Percentiles rank a stretch among this genome's conserved stretches.
These are phyloP conservation scores for Rhinoderma darwinii DNA, from an alignment of 2,113 vertebrate species.

Conservation along the genomic window DNA sequence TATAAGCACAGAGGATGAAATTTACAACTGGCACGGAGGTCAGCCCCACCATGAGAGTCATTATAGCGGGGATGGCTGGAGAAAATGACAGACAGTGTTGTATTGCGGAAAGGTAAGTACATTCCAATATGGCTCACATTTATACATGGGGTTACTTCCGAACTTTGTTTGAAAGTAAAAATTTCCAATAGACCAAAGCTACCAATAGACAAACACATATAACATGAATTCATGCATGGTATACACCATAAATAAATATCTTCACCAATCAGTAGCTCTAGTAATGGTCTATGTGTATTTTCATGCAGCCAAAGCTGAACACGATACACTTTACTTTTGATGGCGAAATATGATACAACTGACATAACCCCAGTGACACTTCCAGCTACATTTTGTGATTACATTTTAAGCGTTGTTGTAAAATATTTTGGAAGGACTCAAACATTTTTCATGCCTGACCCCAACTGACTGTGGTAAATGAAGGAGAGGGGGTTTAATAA, in stretches of 20 bases:
- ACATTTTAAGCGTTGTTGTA: conserved; percentile 92
- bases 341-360: neutral
- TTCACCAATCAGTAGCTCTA: neutral
- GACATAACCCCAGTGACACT: conserved; percentile 65
- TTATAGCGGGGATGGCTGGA: no score
- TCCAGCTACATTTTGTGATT: conserved; percentile 93
- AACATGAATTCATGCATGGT: neutral
- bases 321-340: neutral
- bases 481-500: conserved; percentile 84
- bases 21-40: no score
- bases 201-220: neutral
- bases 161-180: neutral
- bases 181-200: neutral
- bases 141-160: no score
- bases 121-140: no score
- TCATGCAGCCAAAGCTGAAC: neutral
- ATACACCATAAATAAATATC: neutral
- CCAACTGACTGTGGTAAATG: conserved; percentile 89
- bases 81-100: no score
- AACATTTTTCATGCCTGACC: conserved; percentile 90
- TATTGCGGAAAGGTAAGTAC: no score
- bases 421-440: conserved; percentile 96
- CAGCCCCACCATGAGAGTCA: no score
- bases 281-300: neutral
- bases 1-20: no score